Conservation (phyloP, 2,113 vertebrate genomes). For the Odocoileus virginianus region DNA sequence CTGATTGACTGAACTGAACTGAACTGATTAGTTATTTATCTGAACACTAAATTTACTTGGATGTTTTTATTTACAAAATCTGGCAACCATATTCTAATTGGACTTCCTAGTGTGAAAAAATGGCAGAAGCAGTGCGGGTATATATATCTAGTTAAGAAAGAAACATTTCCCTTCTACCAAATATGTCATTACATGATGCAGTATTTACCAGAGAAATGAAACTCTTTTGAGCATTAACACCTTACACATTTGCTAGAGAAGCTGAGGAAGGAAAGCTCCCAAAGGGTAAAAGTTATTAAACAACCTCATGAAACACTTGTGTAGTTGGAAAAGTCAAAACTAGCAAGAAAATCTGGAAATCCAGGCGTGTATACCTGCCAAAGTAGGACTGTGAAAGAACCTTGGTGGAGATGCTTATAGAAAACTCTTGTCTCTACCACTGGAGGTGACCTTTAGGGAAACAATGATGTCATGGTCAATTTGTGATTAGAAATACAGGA, state of each 20-base stretch:
- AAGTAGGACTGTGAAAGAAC: not conserved
- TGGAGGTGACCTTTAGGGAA: not conserved
- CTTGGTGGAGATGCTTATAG: not conserved
- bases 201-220: not conserved
- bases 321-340: not conserved
- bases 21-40: not conserved
- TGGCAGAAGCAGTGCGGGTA: not conserved
- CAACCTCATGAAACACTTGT: not conserved
- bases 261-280: not conserved
- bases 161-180: not conserved
- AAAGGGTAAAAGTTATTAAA: not conserved
- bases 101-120: not conserved
- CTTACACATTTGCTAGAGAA: not conserved
- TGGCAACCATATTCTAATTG: not conserved
- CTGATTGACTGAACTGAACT: too few species aligned
- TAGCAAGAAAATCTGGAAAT: not conserved
- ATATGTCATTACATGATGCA: not conserved
- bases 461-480: not conserved
- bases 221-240: not conserved
- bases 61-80: not conserved
- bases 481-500: not conserved
- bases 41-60: not conserved
- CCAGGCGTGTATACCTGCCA: fast-evolving
- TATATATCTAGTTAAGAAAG: not conserved
- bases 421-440: not conserved